Evolutionary conservation across 1,140 invertebrate genomes (phyloP).

Genomic region (Meloidogyne chitwoodi): DNA sequence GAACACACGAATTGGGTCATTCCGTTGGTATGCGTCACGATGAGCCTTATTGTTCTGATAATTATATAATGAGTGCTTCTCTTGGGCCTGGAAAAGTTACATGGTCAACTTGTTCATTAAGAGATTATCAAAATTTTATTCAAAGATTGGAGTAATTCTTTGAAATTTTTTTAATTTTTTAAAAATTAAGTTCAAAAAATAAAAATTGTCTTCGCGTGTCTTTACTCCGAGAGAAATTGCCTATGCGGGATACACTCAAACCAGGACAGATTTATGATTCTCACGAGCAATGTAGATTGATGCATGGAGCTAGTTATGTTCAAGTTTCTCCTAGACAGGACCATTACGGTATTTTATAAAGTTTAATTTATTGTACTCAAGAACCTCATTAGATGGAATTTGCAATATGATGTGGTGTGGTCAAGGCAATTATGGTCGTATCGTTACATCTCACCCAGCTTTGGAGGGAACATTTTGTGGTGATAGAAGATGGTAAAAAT

Average conservation of each 20-base stretch:
- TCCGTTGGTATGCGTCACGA: conserved; percentile 60
- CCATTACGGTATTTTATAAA: conserved; percentile 37
- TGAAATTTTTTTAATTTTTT: neutral
- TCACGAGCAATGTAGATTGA: conserved; percentile 51
- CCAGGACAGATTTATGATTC: conserved; percentile 59
- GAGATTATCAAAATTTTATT: conserved; percentile 58
- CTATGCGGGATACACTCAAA: conserved; percentile 40
- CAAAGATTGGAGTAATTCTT: conserved; percentile 53
- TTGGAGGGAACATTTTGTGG: conserved; percentile 59
- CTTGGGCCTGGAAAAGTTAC: conserved; percentile 63
- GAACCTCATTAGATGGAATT: conserved; percentile 41
- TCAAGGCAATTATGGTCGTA: conserved; percentile 50
- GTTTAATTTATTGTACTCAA: no score
- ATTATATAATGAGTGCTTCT: conserved; percentile 61
- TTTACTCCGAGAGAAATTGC: conserved; percentile 49
- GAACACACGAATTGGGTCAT: conserved; percentile 58
- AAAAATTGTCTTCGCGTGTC: conserved; percentile 56
- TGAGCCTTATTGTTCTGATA: conserved; percentile 56
- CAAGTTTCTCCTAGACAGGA: conserved; percentile 57
- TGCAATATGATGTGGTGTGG: conserved; percentile 61
- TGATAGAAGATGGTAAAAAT: conserved; percentile 53
- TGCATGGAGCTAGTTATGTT: conserved; percentile 56
- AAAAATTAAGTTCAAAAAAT: conserved; percentile 40
- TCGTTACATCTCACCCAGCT: conserved; percentile 59
- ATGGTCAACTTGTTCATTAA: conserved; percentile 61